Evolutionary conservation across 2,888 invertebrate species (phyloP).

Genomic region (Synergus japonicus): DNA sequence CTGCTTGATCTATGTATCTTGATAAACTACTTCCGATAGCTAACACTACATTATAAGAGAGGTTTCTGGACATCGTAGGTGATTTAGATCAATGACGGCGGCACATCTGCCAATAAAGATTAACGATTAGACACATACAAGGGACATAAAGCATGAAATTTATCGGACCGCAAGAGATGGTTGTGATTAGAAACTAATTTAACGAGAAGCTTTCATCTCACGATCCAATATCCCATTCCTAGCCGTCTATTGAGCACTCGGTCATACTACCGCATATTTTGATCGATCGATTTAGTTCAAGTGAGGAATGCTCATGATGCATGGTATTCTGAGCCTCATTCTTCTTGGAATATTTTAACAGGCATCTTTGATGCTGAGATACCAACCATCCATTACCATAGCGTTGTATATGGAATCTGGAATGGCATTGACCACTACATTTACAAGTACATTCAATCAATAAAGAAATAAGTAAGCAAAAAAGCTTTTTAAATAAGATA

Average conservation of each 20-base stretch:
- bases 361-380: not conserved
- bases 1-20: not conserved
- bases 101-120: constrained; percentile 72
- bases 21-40: constrained; percentile 47
- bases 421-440: not conserved
- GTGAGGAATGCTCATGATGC: not conserved
- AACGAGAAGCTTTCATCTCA: constrained; percentile 71
- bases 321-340: constrained; percentile 1
- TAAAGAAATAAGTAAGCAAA: not conserved
- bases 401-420: not conserved
- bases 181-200: constrained; percentile 72
- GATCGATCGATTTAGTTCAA: constrained; percentile 58
- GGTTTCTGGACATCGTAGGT: constrained; percentile 63
- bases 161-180: constrained; percentile 64
- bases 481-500: no score
- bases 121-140: constrained; percentile 68
- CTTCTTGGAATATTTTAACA: constrained; percentile 26
- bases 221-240: constrained; percentile 67
- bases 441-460: not conserved
- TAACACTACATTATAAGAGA: constrained; percentile 63
- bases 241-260: constrained; percentile 55
- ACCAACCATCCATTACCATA: not conserved
- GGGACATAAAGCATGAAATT: constrained; percentile 60
- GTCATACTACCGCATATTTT: constrained; percentile 64
- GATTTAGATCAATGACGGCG: constrained; percentile 73